phyloP scores from a whole-genome alignment of 1,140 invertebrate species.

The Tetraneura akinire region DNA sequence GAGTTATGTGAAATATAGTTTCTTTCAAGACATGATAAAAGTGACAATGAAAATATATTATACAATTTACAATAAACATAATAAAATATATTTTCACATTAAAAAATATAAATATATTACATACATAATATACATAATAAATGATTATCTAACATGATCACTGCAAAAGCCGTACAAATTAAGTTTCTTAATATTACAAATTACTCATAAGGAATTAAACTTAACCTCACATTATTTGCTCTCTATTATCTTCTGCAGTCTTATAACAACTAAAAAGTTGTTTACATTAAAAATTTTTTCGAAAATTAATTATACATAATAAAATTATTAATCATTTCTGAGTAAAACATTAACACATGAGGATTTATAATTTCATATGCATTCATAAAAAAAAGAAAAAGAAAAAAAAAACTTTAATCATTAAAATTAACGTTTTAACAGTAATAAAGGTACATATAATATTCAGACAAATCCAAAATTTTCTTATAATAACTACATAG shows the following conservation, averaged over 20 bases:
- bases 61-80: conserved; percentile 9
- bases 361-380: too few relatives aligned
- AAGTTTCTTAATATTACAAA: neutral
- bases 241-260: conserved; percentile 42
- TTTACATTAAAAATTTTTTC: conserved; percentile 19
- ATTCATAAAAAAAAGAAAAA: neutral
- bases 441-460: neutral
- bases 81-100: conserved; percentile 48
- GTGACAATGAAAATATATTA: conserved; percentile 20
- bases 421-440: neutral
- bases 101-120: conserved; percentile 50
- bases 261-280: conserved; percentile 48
- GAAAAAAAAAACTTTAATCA: neutral
- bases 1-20: neutral
- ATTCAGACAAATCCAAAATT: neutral
- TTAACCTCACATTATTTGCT: conserved; percentile 46
- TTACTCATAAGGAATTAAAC: conserved; percentile 11
- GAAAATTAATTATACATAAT: neutral
- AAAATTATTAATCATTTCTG: too few relatives aligned
- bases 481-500: conserved; percentile 25
- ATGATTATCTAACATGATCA: conserved; percentile 46
- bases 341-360: neutral
- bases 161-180: conserved; percentile 38
- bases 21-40: neutral
- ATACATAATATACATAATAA: conserved; percentile 16